phyloP scores from a whole-genome alignment of 2,113 vertebrate genomes.

The Trogon melanurus region DNA sequence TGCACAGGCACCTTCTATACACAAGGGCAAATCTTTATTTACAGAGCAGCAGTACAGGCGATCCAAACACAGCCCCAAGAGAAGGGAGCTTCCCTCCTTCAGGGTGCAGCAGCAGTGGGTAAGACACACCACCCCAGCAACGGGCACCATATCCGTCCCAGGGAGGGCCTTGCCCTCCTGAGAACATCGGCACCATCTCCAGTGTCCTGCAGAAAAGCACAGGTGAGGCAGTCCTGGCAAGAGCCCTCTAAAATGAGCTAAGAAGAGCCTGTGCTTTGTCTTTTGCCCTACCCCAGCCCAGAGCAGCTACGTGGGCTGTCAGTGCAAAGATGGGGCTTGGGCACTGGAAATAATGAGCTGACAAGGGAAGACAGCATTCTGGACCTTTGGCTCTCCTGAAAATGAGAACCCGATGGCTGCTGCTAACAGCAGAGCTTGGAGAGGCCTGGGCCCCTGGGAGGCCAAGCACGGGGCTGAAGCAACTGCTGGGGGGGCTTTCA shows the following conservation, averaged over 20 bases:
- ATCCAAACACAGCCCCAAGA: not conserved
- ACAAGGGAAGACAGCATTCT: not conserved
- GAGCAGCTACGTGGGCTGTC: not conserved
- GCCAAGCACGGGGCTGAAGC: not conserved
- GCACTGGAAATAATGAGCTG: fast-evolving
- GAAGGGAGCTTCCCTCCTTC: not conserved
- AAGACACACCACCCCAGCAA: not conserved
- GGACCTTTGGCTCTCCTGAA: not conserved
- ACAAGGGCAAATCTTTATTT: conserved; percentile 52
- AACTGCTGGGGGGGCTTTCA: not conserved
- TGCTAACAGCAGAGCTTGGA: not conserved
- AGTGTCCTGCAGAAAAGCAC: not conserved
- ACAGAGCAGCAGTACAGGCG: conserved; percentile 56
- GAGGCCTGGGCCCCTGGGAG: not conserved
- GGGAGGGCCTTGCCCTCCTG: not conserved
- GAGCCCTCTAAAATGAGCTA: not conserved
- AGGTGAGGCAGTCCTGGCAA: not conserved
- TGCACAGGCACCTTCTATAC: not conserved
- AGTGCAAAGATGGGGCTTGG: not conserved
- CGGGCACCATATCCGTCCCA: not conserved
- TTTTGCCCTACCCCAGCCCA: not conserved
- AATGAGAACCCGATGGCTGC: not conserved
- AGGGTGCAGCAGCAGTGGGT: not conserved
- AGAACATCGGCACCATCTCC: not conserved
- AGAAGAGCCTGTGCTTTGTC: not conserved